Evolutionary conservation across 2,888 invertebrate species (phyloP).

Genomic region (Zele albiditarsus): DNA sequence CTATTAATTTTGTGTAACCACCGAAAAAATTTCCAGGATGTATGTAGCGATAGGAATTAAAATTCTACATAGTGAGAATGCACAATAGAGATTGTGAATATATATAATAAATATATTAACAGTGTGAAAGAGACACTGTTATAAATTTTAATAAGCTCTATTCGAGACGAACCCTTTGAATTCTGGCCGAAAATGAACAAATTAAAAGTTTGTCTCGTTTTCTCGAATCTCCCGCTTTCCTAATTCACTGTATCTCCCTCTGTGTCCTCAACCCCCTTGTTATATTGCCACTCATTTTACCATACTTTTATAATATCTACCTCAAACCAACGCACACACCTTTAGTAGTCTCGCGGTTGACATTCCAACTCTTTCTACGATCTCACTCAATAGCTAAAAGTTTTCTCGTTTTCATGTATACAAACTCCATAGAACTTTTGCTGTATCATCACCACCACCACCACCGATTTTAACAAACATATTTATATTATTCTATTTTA

Average conservation of each 20-base stretch:
- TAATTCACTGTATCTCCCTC: conserved; percentile 11
- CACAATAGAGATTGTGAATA: neutral
- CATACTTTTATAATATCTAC: neutral
- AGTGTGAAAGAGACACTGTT: conserved; percentile 51
- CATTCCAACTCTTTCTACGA: conserved; percentile 65
- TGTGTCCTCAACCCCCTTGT: conserved; percentile 19
- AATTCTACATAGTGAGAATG: neutral
- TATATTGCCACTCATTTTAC: conserved; percentile 42
- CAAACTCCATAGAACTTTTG: neutral
- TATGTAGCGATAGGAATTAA: neutral
- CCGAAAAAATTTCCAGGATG: neutral
- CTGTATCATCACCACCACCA: neutral
- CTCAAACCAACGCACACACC: conserved; percentile 45
- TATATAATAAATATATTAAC: conserved; percentile 9
- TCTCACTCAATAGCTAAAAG: conserved; percentile 64
- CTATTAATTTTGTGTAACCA: neutral
- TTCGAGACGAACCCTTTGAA: conserved; percentile 68
- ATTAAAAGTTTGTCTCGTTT: conserved; percentile 71
- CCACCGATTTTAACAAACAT: neutral
- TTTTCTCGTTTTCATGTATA: conserved; percentile 63
- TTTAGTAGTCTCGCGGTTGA: conserved; percentile 70
- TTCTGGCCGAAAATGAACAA: conserved; percentile 68
- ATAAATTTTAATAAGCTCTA: conserved; percentile 72
- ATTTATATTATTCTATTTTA: too few relatives aligned
- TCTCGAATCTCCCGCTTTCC: conserved; percentile 36